Base-by-base conservation (phyloP, 2,797 vertebrate species). In the Falco berigora region DNA sequence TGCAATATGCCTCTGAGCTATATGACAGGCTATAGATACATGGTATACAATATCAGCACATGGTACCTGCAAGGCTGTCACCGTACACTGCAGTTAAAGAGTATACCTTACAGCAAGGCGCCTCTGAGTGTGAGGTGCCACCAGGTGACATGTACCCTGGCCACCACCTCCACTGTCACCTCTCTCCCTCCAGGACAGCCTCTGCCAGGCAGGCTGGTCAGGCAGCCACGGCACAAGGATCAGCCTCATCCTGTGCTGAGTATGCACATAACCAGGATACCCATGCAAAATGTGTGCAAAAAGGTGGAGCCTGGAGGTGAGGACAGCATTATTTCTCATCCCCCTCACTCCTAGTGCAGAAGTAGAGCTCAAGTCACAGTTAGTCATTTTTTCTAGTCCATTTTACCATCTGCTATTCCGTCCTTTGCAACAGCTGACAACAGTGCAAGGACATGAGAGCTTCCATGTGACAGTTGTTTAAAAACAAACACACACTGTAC, bases 361-460 rank as follows among this genome's bases (percentile, higher is more conserved):
- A 86, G 62, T 62, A 82, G 52, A 78, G 53, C 76, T 89, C 61
- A 53, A 94, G 91, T 72, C 79, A 59, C 2, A 3, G 44, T 90
- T 80, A 92, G 82, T 88, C 8, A 92, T 92, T 90, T 91, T 92
- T 92, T 36, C 69, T 38, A 68, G 88, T 86, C 88, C 74, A 27
- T 90, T 92, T 95, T 91, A 74, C 96, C 90, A 93, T 96, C 92
- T 96, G 88, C 73, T 96, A 1, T 42, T 93, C 52, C 84, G 79
- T 92, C 94, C 94, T 93, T 88, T 90, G 86, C 74, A 90, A 66
- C 88, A 86, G 90, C 83, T 96, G 88, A 94, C 50, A 75, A 73
- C 46, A 88, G 68, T 52, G 62, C 73, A 94, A 93, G 76, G 90
- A 90, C 86, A 94, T 21, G 71, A 92, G 86, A 86, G 66, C 73